Evolutionary conservation across 2,797 vertebrate species (phyloP), one percentile per base, ranked within the genome.

Genomic region (Paratrypauchen microcephalus): DNA sequence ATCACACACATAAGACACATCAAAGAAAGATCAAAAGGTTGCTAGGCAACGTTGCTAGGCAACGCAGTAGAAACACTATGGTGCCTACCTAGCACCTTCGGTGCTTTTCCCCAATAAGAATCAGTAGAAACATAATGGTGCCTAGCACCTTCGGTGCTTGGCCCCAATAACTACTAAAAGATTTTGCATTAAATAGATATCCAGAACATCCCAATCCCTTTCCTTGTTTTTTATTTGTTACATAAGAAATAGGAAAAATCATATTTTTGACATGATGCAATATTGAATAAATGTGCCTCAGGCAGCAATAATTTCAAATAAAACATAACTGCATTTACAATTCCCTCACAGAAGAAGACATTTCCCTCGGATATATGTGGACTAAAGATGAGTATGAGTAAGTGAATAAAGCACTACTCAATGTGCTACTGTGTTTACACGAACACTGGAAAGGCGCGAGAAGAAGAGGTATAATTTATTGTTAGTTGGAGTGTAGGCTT

Each of bases 251-350:
- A 21, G 39, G 21, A 24, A 47, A 64, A 47, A 64, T 48, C 23
- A 47, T 23, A 19, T 41, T 64, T 62, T 63, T 11, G 13, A 63
- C 61, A 47, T 63, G 21, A 24, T 24, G 16, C 61, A 64, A 28
- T 64, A 24, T 8, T 26, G 23, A 64, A 21, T 26, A 45, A 64
- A 41, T 62, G 60, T 62, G 36, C 60, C 26, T 24, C 21, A 26
- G 39, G 61, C 61, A 9, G 41, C 41, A 26, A 64, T 26, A 64
- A 64, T 47, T 64, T 47, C 39, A 24, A 64, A 64, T 64, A 64
- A 63, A 48, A 64, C 23, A 64, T 64, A 64, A 64, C 61, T 64
- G 41, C 13, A 48, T 64, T 64, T 64, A 47, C 41, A 26, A 26
- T 47, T 26, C n/a, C 12, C 39, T 63, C 26, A 64, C 41, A 64